Evolutionary conservation across 2,797 vertebrate genomes (phyloP).

Genomic region (Luscinia megarhynchos): DNA sequence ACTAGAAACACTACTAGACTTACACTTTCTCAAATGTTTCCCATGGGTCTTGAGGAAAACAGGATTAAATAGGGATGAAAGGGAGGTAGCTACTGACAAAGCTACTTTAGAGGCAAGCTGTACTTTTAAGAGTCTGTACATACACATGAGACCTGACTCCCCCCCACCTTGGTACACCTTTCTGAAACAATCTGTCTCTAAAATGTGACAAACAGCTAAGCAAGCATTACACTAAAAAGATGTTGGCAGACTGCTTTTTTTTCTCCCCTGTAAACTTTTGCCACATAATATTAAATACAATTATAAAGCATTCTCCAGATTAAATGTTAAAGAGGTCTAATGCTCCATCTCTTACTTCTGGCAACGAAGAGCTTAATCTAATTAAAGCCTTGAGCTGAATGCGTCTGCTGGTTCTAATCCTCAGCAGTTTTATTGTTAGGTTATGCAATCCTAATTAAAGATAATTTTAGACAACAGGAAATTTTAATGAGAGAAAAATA

Average conservation of each 20-base stretch:
- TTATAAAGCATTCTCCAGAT: conserved; percentile 56
- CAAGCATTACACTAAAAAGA: conserved; percentile 14
- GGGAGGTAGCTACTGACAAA: not conserved
- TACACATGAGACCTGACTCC: accelerated
- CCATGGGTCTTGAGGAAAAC: not conserved
- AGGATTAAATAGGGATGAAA: not conserved
- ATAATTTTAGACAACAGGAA: conserved; percentile 62
- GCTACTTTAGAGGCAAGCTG: not conserved
- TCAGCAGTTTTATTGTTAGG: conserved; percentile 60
- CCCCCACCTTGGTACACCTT: not conserved
- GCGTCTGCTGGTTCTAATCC: conserved; percentile 52
- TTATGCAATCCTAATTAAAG: conserved; percentile 73
- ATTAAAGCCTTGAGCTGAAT: conserved; percentile 61
- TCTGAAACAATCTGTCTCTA: not conserved
- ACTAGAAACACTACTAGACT: not conserved
- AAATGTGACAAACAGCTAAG: not conserved
- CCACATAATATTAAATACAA: conserved; percentile 47
- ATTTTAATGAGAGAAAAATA: conserved; percentile 51
- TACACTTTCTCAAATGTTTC: not conserved
- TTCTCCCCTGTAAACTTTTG: not conserved
- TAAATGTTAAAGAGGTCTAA: conserved; percentile 61
- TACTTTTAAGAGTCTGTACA: not conserved
- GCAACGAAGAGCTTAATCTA: conserved; percentile 60
- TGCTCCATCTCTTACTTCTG: conserved; percentile 48
- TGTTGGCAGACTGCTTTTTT: not conserved